These are phyloP conservation scores for Antheraea mylitta DNA, from an alignment of 1,140 invertebrate species.

Conservation along the genomic window DNA sequence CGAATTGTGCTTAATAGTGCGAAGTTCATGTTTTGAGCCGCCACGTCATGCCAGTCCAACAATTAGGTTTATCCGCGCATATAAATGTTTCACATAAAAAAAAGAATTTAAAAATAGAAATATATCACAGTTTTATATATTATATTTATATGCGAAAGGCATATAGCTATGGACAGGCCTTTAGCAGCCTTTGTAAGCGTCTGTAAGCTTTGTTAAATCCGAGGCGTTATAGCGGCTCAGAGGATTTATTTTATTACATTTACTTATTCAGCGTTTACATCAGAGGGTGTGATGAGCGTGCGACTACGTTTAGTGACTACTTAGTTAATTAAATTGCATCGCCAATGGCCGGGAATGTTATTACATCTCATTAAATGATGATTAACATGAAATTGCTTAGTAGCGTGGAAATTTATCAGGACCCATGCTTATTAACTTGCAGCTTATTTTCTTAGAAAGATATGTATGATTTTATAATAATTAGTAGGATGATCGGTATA, in stretches of 20 bases:
- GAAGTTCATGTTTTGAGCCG: no score
- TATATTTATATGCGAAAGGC: constrained; percentile 19
- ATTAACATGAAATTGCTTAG: neutral
- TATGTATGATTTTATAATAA: no score
- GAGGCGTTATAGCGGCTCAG: constrained; percentile 43
- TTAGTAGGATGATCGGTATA: no score
- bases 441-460: no score
- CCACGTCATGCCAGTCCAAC: no score
- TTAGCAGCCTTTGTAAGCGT: constrained; percentile 50
- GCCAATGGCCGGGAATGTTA: neutral
- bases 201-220: constrained; percentile 53
- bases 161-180: constrained; percentile 42
- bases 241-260: constrained; percentile 66
- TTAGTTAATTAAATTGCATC: constrained; percentile 47
- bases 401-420: neutral
- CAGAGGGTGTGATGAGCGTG: constrained; percentile 38
- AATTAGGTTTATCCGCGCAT: no score
- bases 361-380: neutral
- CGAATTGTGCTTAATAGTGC: no score
- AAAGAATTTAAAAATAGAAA: neutral
- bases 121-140: neutral
- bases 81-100: no score
- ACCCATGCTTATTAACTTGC: constrained; percentile 8
- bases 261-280: constrained; percentile 50
- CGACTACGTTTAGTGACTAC: constrained; percentile 34